phyloP scores from a whole-genome alignment of 2,888 invertebrate genomes.

The Axea sp. region DNA sequence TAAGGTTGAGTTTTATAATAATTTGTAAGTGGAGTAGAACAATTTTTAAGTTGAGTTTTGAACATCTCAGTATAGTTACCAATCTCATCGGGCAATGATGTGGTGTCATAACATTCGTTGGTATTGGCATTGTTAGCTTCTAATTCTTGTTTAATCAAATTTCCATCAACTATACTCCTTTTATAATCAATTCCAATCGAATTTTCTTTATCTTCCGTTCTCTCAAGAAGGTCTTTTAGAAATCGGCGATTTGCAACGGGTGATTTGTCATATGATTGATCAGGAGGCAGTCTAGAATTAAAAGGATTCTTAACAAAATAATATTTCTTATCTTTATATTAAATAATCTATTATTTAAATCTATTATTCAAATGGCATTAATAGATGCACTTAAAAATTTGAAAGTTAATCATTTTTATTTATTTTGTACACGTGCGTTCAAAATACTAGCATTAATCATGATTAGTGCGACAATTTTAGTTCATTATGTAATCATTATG shows the following conservation, averaged over 20 bases:
- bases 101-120: constrained; percentile 75
- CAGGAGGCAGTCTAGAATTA: constrained; percentile 71
- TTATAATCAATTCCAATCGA: constrained; percentile 73
- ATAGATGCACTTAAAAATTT: too few relatives aligned
- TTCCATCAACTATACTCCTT: constrained; percentile 67
- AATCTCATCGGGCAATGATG: constrained; percentile 66
- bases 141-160: constrained; percentile 66
- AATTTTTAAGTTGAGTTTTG: constrained; percentile 38
- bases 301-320: constrained; percentile 59
- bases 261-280: constrained; percentile 76
- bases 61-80: constrained; percentile 45
- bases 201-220: constrained; percentile 77
- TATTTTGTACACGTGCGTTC: too few relatives aligned
- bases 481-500: too few relatives aligned
- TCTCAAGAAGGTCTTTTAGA: constrained; percentile 74
- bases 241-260: constrained; percentile 77
- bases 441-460: too few relatives aligned
- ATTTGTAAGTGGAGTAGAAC: constrained; percentile 33
- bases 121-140: constrained; percentile 71
- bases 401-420: too few relatives aligned
- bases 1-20: constrained; percentile 33
- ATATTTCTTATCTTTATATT: neutral
- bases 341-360: constrained; percentile 57
- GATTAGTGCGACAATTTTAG: too few relatives aligned
- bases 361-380: too few relatives aligned